Base-by-base conservation (phyloP, 2,797 vertebrate species). In the Myotis findleyi region DNA sequence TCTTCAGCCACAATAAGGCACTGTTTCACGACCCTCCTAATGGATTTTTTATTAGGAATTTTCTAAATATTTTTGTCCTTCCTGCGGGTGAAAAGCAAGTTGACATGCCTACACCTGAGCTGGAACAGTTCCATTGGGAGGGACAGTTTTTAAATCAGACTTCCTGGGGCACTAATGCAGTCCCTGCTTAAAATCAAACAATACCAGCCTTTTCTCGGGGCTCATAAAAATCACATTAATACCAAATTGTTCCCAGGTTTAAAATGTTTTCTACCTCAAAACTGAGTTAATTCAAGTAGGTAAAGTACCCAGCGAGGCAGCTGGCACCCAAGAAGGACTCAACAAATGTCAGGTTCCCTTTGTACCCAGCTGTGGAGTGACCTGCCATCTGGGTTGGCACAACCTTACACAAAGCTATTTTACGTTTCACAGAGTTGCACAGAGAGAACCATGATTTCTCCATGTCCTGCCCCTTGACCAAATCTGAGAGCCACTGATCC, bases 231-330 rank as follows among this genome's bases (percentile, higher is more conserved):
- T 62, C 80, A 72, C 20, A n/a, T 38, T 71, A 51, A 83, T 62
- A 77, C 81, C 72, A 59, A 57, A 23, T 17, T 38, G 55, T 69
- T 84, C 49, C 53, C 89, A 13, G 5, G 62, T 62, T 91, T 88
- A 72, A 92, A 92, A 33, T 17, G 49, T 89, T 87, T 89, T 87
- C n/a, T n/a, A 57, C 85, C 59, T 95, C 77, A 51, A 71, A 89
- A 85, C 1, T 55, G 81, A 77, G 71, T 77, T 68, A 20, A 91
- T 59, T 87, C 66, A 49, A 55, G 33, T 12, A 36, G 17, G 1
- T 27, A 16, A 49, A 21, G 53, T 25, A 21, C 76, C 33, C 23
- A 80, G 41, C 77, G 47, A 2, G 8, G 20, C 1, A 7, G 20
- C 90, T 7, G 53, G 53, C 17, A 27, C 47, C 76, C 44, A 53